These are phyloP conservation scores for Lethrus apterus DNA, from an alignment of 1,140 invertebrate species.

Conservation along the genomic window DNA sequence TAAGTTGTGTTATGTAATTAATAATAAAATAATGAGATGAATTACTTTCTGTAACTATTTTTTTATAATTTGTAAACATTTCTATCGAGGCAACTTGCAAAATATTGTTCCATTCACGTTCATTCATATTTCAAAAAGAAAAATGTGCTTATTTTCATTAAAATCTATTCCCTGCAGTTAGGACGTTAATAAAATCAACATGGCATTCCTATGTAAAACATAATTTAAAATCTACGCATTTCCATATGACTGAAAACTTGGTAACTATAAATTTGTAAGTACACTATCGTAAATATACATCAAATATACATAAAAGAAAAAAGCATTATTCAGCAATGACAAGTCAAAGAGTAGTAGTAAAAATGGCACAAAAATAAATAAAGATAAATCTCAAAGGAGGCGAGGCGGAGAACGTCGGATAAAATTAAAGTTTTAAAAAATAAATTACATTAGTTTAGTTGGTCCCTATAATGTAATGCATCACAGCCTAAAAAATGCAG, in stretches of 20 bases:
- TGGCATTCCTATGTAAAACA: background rate
- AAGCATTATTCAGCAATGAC: slow-evolving; percentile 7
- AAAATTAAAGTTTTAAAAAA: slow-evolving; percentile 3
- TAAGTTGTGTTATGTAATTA: too few species aligned
- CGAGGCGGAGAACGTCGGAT: background rate
- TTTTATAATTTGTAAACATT: too few species aligned
- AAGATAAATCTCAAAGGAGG: background rate
- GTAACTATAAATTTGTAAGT: slow-evolving; percentile 6
- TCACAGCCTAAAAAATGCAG: slow-evolving; percentile 37
- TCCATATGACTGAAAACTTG: too few species aligned
- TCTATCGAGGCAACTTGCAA: background rate
- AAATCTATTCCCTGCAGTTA: background rate
- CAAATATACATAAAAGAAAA: slow-evolving; percentile 7
- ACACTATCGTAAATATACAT: slow-evolving; percentile 13
- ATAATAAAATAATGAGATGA: too few species aligned
- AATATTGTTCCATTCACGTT: background rate
- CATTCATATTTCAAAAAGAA: slow-evolving; percentile 1
- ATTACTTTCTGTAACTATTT: too few species aligned
- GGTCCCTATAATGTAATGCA: slow-evolving; percentile 15
- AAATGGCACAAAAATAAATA: slow-evolving; percentile 12
- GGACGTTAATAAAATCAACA: background rate
- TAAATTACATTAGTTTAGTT: slow-evolving; percentile 9
- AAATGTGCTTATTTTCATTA: background rate
- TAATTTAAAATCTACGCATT: too few species aligned
- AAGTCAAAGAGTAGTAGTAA: too few species aligned